Evolutionary conservation across 1,140 invertebrate species (phyloP).

Genomic region (Apis mellifera): Amel_HAv3.1 CM009940.2:1757501-1758000

Average conservation of each 20-base stretch:
- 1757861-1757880: too few species aligned
- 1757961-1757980: conserved; percentile 53
- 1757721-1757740: conserved; percentile 51
- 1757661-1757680: conserved; percentile 37
- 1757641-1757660: conserved; percentile 54
- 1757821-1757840: background rate
- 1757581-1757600: conserved; percentile 60
- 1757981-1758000: conserved; percentile 35
- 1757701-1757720: conserved; percentile 22
- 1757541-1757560: background rate
- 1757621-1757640: conserved; percentile 58
- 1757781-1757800: conserved; percentile 37
- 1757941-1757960: conserved; percentile 33
- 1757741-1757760: conserved; percentile 50
- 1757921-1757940: conserved; percentile 20
- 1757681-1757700: background rate
- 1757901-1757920: background rate
- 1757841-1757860: background rate
- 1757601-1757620: conserved; percentile 60
- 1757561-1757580: conserved; percentile 16
- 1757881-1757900: too few species aligned
- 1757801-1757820: background rate
- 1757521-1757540: conserved; percentile 17
- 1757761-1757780: conserved; percentile 40
- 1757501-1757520: conserved; percentile 49